Evolutionary conservation across 2,797 vertebrate genomes (phyloP).

Genomic region (Diplodus sargus): DNA sequence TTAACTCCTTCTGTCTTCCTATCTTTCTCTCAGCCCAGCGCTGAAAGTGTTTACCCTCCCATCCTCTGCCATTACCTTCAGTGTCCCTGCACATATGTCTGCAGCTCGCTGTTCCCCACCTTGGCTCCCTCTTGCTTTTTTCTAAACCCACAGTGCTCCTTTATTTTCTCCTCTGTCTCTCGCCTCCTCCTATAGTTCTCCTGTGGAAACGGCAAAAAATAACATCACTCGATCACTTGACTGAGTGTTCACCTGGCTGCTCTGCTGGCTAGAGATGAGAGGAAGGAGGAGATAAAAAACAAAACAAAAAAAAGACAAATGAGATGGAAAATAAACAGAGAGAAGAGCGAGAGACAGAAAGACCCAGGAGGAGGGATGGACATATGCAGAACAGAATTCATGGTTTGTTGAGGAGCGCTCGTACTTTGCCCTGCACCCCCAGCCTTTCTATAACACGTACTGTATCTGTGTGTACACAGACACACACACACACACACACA

Average conservation of each 20-base stretch:
- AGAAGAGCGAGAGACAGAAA: conserved; percentile 31
- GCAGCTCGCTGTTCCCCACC: conserved; percentile 38
- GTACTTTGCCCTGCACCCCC: conserved; percentile 46
- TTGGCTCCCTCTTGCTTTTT: conserved; percentile 39
- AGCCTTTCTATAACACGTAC: conserved; percentile 48
- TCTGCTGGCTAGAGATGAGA: conserved; percentile 71
- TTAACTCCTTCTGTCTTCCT: conserved; percentile 70
- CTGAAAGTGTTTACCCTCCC: conserved; percentile 65
- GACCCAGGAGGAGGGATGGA: conserved; percentile 68
- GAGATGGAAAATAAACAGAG: conserved; percentile 66
- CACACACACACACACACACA: conserved; percentile 50
- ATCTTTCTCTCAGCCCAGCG: conserved; percentile 49
- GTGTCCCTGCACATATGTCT: conserved; percentile 71
- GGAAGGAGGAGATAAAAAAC: conserved; percentile 48
- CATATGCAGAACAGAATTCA: conserved; percentile 64
- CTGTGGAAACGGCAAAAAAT: conserved; percentile 53
- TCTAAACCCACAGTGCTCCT: conserved; percentile 33
- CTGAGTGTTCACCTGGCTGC: conserved; percentile 68
- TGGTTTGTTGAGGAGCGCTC: conserved; percentile 54
- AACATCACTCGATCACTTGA: conserved; percentile 67
- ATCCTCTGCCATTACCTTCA: conserved; percentile 64
- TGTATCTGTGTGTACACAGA: conserved; percentile 48
- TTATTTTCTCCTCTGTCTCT: conserved; percentile 41
- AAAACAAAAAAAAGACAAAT: conserved; percentile 39
- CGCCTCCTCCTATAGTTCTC: conserved; percentile 36